Evolutionary conservation across 2,113 vertebrate genomes (phyloP), one percentile per base, ranked within the genome.

Genomic region (Ifrita kowaldi): DNA sequence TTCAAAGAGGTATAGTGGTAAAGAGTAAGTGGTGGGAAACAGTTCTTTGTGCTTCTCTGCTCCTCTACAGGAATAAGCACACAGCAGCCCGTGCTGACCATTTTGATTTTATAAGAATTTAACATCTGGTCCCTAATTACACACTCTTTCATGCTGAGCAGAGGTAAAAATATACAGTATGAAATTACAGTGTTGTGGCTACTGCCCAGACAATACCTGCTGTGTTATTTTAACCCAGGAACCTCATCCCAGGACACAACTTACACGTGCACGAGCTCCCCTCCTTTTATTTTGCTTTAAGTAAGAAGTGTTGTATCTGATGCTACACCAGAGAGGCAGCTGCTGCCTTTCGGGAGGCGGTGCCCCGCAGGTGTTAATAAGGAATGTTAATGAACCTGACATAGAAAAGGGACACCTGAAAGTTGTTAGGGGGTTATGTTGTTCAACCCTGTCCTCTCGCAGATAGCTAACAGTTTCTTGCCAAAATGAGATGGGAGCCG

Each of bases 261-360:
- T 85, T 30, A 9, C 1, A 4, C 6, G 53, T 6, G 4, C 5
- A 4, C 1, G 4, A 92, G 15, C 8, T 5, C 6, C 28, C 9
- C 35, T 44, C 8, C 5, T 89, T 75, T 56, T 53, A 52, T 49
- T 90, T 79, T 24, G 14, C 14, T 89, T 92, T 67, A 42, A 47
- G 32, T 18, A 49, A 28, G 50, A 63, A 33, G 23, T 14, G 28
- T 53, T 1, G 0, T 59, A 8, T 47, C 30, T 60, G 44, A 17
- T 67, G 37, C 13, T 21, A 17, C 17, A 35, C 7, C 20, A 42
- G 89, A 63, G 57, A 9, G 0, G 3, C 50, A 78, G 24, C 49
- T 1, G 7, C 30, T 0, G 9, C 33, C 52, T 15, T 55, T 63
- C 0, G 1, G 21, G 39, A 42, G 42, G 6, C 5, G 8, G 9